Conservation (phyloP, 1,140 invertebrate genomes). For the Oreohelix idahoensis region DNA sequence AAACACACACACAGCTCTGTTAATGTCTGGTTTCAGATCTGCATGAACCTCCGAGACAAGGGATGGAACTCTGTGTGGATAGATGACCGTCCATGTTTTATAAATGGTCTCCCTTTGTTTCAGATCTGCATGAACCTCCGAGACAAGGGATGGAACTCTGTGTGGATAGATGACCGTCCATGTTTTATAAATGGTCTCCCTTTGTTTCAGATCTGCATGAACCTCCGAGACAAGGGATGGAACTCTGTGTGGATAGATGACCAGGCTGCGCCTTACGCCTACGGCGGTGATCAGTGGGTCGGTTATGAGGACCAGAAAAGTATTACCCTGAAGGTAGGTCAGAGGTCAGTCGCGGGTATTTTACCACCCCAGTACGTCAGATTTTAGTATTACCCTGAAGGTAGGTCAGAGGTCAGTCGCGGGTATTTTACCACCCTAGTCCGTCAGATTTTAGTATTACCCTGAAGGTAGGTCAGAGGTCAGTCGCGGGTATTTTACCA, state of each 20-base stretch:
- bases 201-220: constrained; percentile 59
- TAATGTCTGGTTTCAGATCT: constrained; percentile 60
- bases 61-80: constrained; percentile 75
- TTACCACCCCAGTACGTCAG: too few species aligned
- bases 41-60: constrained; percentile 55
- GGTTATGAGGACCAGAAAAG: constrained; percentile 87
- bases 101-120: neutral
- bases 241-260: constrained; percentile 77
- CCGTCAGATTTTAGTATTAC: too few species aligned
- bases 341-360: too few species aligned
- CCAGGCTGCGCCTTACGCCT: constrained; percentile 85
- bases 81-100: constrained; percentile 84
- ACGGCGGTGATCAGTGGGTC: constrained; percentile 88
- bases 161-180: constrained; percentile 85
- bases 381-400: constrained; percentile 84
- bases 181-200: too few species aligned
- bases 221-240: constrained; percentile 54
- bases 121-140: constrained; percentile 63
- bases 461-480: constrained; percentile 78
- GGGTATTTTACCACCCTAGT: too few species aligned
- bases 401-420: constrained; percentile 73
- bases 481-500: too few species aligned
- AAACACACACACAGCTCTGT: too few species aligned
- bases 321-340: constrained; percentile 80
- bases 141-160: constrained; percentile 63